Conservation (phyloP, 2,888 invertebrate species). For the Nemurella pictetii region DNA sequence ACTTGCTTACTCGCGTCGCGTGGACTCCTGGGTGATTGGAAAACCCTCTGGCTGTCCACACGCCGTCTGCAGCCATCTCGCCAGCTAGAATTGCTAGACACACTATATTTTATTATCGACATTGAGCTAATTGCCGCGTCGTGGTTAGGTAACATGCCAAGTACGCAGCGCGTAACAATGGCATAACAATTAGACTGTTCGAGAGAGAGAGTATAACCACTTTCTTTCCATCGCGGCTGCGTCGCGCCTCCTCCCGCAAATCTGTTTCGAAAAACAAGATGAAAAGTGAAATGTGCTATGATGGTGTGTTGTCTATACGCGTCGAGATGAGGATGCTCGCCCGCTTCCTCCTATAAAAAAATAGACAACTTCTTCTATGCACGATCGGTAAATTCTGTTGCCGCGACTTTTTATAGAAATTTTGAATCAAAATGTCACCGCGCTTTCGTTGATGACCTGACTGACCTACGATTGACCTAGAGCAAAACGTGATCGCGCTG, state of each 20-base stretch:
- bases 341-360: neutral
- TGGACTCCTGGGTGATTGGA: too few relatives aligned
- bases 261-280: slow-evolving; percentile 11
- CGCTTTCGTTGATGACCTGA: neutral
- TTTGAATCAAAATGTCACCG: neutral
- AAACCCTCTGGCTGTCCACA: neutral
- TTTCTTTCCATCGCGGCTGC: neutral
- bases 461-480: neutral
- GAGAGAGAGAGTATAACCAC: neutral
- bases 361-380: neutral
- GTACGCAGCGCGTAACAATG: neutral
- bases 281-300: slow-evolving; percentile 5
- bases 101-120: neutral
- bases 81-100: too few relatives aligned
- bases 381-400: neutral
- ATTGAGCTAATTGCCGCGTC: neutral
- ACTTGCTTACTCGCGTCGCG: neutral
- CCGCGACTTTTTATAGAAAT: neutral
- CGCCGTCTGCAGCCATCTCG: neutral
- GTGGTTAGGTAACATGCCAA: slow-evolving; percentile 2
- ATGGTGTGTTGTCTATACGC: too few relatives aligned
- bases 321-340: neutral
- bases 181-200: neutral
- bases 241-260: neutral
- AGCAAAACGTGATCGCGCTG: neutral